These are phyloP conservation scores for Volucella bombylans DNA, from an alignment of 2,888 invertebrate species.

Conservation along the genomic window DNA sequence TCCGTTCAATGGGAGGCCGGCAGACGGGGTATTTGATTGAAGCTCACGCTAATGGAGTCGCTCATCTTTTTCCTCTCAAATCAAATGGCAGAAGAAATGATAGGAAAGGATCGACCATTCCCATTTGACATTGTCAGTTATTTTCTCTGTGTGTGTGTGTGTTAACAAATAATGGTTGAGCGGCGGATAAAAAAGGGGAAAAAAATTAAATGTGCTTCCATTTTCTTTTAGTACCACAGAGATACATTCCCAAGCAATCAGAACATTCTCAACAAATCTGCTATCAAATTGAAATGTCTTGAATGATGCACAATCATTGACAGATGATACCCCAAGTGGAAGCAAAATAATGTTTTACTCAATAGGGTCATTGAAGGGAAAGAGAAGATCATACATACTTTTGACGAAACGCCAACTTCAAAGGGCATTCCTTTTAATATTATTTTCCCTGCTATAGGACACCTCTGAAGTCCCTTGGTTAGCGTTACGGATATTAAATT, in stretches of 20 bases:
- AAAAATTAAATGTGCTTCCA: not conserved
- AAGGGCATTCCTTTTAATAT: conserved; percentile 1
- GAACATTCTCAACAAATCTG: too few relatives aligned
- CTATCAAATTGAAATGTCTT: conserved; percentile 12
- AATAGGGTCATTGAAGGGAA: not conserved
- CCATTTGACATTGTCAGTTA: conserved; percentile 1
- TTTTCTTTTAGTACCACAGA: not conserved
- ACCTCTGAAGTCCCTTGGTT: conserved; percentile 8
- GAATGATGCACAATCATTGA: not conserved
- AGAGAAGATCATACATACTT: not conserved
- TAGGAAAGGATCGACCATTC: not conserved
- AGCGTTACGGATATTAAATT: conserved; percentile 7
- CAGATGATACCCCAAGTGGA: not conserved
- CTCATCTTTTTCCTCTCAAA: not conserved
- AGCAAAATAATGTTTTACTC: not conserved
- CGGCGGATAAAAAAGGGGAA: not conserved
- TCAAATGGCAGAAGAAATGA: conserved; percentile 11
- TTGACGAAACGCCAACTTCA: conserved; percentile 11
- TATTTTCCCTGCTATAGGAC: conserved; percentile 1
- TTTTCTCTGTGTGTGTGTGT: not conserved
- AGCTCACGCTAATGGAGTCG: conserved; percentile 26
- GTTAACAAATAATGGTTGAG: too few relatives aligned
- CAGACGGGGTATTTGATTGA: conserved; percentile 9
- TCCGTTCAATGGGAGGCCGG: too few relatives aligned
- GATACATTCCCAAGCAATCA: too few relatives aligned